phyloP scores from a whole-genome alignment of 1,140 invertebrate species.

The Lanistes nyassanus region DNA sequence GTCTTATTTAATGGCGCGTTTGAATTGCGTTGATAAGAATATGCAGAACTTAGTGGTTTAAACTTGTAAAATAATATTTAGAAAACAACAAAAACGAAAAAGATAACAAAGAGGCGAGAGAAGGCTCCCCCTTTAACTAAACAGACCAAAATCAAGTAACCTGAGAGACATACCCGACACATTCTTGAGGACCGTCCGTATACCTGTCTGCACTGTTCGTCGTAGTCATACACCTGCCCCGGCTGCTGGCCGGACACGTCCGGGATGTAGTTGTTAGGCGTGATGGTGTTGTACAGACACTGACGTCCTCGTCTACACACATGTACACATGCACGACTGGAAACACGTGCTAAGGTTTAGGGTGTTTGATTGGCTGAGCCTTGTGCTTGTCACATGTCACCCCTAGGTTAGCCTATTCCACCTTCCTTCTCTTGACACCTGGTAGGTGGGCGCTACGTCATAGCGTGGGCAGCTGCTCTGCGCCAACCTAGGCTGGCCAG shows the following conservation, averaged over 20 bases:
- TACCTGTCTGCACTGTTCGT: slow-evolving; percentile 17
- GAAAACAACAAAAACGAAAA: not conserved
- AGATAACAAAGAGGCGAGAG: not conserved
- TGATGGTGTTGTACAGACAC: slow-evolving; percentile 12
- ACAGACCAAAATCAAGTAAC: too few relatives aligned
- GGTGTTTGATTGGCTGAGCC: too few relatives aligned
- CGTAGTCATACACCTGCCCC: slow-evolving; percentile 18
- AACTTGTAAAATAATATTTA: not conserved
- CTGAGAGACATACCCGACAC: slow-evolving; percentile 11
- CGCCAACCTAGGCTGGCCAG: too few relatives aligned
- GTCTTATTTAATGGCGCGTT: too few relatives aligned
- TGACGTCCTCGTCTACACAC: not conserved
- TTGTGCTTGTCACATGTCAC: too few relatives aligned
- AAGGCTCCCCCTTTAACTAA: too few relatives aligned
- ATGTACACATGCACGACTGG: not conserved
- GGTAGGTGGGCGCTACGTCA: too few relatives aligned
- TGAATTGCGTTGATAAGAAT: not conserved
- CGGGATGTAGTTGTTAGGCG: slow-evolving; percentile 2
- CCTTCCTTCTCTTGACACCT: too few relatives aligned
- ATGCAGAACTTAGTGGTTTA: not conserved
- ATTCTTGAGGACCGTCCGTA: slow-evolving; percentile 2
- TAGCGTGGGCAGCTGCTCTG: too few relatives aligned
- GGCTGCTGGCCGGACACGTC: slow-evolving; percentile 16
- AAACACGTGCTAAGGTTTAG: too few relatives aligned
- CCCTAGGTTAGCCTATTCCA: too few relatives aligned